phyloP scores from a whole-genome alignment of 2,113 vertebrate genomes.

The Oncorhynchus tshawytscha region DNA sequence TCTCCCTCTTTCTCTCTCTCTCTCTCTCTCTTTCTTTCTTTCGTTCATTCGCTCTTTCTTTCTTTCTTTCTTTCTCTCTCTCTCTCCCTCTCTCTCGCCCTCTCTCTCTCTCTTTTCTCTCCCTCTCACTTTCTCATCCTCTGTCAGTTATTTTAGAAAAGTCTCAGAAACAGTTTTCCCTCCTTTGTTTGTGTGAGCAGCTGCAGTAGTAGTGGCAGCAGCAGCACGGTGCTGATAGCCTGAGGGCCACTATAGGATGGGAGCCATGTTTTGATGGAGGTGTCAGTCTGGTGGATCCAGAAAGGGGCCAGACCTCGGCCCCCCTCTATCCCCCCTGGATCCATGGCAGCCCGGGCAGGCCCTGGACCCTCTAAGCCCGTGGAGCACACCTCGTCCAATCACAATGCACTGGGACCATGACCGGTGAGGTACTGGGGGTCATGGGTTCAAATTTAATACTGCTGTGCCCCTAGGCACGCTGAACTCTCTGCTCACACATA shows the following conservation, averaged over 20 bases:
- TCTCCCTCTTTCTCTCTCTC: not conserved
- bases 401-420: conserved; percentile 24
- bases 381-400: conserved; percentile 50
- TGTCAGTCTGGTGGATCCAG: conserved; percentile 2
- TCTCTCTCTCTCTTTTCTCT: no score
- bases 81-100: no score
- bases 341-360: conserved; percentile 39
- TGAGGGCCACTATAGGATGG: conserved; percentile 21
- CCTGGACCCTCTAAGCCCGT: conserved; percentile 45
- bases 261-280: conserved; percentile 29
- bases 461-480: conserved; percentile 5
- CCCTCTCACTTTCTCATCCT: no score
- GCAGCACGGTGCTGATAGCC: conserved; percentile 58
- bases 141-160: not conserved
- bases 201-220: conserved; percentile 3
- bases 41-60: conserved; percentile 28
- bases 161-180: not conserved
- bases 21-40: conserved; percentile 28
- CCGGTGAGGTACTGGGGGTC: conserved; percentile 45
- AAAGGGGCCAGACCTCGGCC: conserved; percentile 49
- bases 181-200: not conserved
- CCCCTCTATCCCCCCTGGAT: conserved; percentile 34
- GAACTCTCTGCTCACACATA: not conserved
- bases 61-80: not conserved
- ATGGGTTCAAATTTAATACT: conserved; percentile 45